Evolutionary conservation across 1,140 invertebrate genomes (phyloP).

Genomic region (Camponotus vicinus): DNA sequence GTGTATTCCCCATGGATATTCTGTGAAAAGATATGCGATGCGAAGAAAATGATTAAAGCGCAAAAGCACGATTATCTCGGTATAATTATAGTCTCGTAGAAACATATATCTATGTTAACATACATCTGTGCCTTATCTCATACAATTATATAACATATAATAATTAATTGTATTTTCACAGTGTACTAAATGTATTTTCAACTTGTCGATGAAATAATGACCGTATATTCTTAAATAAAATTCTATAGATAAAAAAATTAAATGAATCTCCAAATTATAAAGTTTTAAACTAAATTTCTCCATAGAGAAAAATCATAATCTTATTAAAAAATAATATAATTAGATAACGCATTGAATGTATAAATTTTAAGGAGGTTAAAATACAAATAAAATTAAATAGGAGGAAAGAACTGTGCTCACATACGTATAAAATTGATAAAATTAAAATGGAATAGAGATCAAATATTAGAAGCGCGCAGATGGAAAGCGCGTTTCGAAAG

Average conservation of each 20-base stretch:
- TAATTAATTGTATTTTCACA: neutral
- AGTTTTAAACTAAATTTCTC: constrained; percentile 5
- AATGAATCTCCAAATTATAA: neutral
- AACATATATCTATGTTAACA: neutral
- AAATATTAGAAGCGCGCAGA: constrained; percentile 12
- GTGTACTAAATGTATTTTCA: neutral
- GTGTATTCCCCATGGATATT: neutral
- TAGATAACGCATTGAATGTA: neutral
- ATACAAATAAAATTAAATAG: neutral
- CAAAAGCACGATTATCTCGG: neutral
- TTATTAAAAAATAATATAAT: neutral
- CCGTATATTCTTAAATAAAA: neutral
- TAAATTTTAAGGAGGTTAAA: neutral
- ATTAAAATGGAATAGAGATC: neutral
- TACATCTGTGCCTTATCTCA: neutral
- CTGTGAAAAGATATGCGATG: constrained; percentile 1
- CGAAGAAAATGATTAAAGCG: constrained; percentile 1
- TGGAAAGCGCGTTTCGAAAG: constrained; percentile 27
- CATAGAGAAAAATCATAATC: neutral
- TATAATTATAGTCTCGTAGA: neutral
- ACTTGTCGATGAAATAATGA: neutral
- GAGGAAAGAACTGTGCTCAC: neutral
- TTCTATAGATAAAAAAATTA: neutral
- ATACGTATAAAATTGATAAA: neutral
- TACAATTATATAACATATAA: neutral